phyloP scores from a whole-genome alignment of 2,113 vertebrate species.

The Ammodramus savannarum region DNA sequence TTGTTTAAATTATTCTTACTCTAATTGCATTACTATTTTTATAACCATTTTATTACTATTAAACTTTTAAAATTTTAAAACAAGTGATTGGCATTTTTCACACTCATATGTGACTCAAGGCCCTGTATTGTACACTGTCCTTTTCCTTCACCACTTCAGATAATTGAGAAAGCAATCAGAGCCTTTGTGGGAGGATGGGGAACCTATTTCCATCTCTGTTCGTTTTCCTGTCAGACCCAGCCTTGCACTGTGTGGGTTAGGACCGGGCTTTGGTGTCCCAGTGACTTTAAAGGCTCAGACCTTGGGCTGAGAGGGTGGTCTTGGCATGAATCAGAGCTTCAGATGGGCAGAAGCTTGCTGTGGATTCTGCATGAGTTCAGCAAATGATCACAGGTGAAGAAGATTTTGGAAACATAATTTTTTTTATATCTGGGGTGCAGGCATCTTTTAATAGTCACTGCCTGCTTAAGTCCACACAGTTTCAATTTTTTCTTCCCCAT shows the following conservation, averaged over 20 bases:
- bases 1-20: too few species aligned
- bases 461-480: background rate
- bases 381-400: background rate
- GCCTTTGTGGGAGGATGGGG: rapidly evolving
- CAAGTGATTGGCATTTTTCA: too few species aligned
- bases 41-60: too few species aligned
- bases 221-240: background rate
- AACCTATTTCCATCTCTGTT: background rate
- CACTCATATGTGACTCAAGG: background rate
- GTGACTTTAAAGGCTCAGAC: background rate
- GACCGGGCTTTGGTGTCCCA: background rate
- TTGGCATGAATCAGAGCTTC: background rate
- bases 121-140: background rate
- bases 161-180: background rate
- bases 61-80: too few species aligned
- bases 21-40: too few species aligned
- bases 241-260: background rate
- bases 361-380: background rate
- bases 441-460: background rate
- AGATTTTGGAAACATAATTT: background rate
- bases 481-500: background rate
- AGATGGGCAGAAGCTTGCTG: background rate
- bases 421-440: background rate
- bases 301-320: background rate
- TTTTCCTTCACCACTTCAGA: background rate